A percentile compares a stretch with the other conserved stretches of the same genome.
Conservation (phyloP, 2,797 vertebrate species). For the Epinephelus coioides region DNA sequence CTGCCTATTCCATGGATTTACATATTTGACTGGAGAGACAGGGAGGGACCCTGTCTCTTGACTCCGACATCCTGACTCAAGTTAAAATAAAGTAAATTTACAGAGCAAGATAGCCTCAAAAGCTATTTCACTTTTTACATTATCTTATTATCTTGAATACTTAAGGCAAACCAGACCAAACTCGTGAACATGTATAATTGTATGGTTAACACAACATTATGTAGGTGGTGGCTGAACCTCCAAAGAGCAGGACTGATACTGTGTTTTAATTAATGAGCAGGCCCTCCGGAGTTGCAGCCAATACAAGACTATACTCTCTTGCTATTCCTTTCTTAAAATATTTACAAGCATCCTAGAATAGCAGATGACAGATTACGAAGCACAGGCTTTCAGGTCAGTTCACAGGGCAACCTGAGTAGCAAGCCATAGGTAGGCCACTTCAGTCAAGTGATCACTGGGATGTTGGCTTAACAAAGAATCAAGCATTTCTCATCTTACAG, state of each 20-base stretch:
- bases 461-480: not conserved
- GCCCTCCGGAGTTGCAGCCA: not conserved
- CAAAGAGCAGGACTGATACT: not conserved
- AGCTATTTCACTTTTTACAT: not conserved
- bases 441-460: not conserved
- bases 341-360: slow-evolving; percentile 32
- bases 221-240: not conserved
- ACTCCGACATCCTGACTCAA: not conserved
- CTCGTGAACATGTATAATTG: no score
- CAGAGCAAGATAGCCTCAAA: not conserved
- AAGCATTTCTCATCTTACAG: not conserved
- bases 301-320: not conserved
- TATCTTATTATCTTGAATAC: no score
- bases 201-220: no score
- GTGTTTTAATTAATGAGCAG: not conserved
- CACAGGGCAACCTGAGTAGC: not conserved
- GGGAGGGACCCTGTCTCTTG: not conserved
- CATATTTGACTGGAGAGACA: not conserved
- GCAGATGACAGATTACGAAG: slow-evolving; percentile 5
- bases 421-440: not conserved
- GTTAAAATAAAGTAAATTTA: not conserved
- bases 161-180: not conserved
- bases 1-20: not conserved
- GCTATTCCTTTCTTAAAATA: slow-evolving; percentile 33
- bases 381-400: not conserved